phyloP scores from a whole-genome alignment of 2,797 vertebrate genomes.

The Acrossocheilus wenchowensis region DNA sequence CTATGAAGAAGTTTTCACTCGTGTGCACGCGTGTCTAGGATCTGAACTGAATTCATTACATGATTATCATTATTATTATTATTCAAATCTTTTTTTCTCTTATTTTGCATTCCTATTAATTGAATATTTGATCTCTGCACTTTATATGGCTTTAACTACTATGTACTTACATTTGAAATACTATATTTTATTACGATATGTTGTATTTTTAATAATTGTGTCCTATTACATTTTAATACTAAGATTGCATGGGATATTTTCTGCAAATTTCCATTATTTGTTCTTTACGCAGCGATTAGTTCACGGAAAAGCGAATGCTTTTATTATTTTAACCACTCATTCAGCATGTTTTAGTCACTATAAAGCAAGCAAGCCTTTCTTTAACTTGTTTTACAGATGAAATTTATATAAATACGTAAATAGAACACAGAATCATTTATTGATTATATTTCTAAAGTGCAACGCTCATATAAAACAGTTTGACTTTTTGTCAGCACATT shows the following conservation, averaged over 20 bases:
- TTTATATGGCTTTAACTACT: too few relatives aligned
- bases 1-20: not conserved
- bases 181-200: not conserved
- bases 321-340: not conserved
- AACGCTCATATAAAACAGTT: not conserved
- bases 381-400: not conserved
- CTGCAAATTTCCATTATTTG: not conserved
- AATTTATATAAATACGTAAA: not conserved
- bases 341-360: not conserved
- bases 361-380: not conserved
- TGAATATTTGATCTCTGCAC: too few relatives aligned
- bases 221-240: not conserved
- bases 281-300: not conserved
- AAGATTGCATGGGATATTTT: too few relatives aligned
- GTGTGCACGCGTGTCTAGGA: not conserved
- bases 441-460: slow-evolving; percentile 1
- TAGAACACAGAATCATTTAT: not conserved
- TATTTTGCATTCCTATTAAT: not conserved
- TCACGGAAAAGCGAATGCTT: not conserved
- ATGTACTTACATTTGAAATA: not conserved
- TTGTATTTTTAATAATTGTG: not conserved
- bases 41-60: not conserved
- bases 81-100: not conserved
- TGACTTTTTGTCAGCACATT: not conserved
- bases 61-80: not conserved